These are phyloP conservation scores for Acipenser transmontanus DNA, from an alignment of 2,797 vertebrate species.

Conservation along the genomic window DNA sequence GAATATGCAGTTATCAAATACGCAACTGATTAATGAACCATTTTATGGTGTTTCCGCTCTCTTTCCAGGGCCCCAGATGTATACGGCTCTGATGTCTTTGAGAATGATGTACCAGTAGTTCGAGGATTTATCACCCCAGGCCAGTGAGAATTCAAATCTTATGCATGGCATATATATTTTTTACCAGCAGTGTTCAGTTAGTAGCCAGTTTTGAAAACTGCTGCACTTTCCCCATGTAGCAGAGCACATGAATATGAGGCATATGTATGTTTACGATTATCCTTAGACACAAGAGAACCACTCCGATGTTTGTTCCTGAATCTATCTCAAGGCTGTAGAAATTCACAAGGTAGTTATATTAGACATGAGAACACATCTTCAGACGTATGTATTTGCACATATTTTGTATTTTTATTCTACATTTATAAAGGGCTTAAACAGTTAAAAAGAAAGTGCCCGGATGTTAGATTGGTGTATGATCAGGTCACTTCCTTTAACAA, in stretches of 20 bases:
- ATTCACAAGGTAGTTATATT: slow-evolving; percentile 74
- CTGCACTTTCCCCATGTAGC: neutral
- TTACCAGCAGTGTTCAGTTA: too few species aligned
- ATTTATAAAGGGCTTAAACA: too few species aligned
- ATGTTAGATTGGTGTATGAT: too few species aligned
- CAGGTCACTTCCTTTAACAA: too few species aligned
- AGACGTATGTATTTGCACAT: neutral
- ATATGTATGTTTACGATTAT: neutral
- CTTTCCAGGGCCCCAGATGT: slow-evolving; percentile 85
- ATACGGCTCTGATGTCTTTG: slow-evolving; percentile 86
- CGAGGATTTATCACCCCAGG: slow-evolving; percentile 83
- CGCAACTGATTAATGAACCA: too few species aligned
- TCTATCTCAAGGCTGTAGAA: slow-evolving; percentile 87
- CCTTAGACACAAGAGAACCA: slow-evolving; percentile 74
- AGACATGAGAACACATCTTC: too few species aligned
- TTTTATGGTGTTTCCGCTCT: too few species aligned
- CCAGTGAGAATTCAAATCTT: slow-evolving; percentile 58
- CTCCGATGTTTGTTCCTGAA: slow-evolving; percentile 95
- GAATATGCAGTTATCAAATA: too few species aligned
- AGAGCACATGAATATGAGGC: neutral
- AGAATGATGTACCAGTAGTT: slow-evolving; percentile 75
- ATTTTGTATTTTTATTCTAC: neutral
- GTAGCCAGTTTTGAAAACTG: neutral
- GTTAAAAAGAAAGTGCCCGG: too few species aligned
- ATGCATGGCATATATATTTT: too few species aligned